Evolutionary conservation across 2,888 invertebrate species (phyloP), one percentile per base, ranked within the genome.

Genomic region (Osmoderma eremita): DNA sequence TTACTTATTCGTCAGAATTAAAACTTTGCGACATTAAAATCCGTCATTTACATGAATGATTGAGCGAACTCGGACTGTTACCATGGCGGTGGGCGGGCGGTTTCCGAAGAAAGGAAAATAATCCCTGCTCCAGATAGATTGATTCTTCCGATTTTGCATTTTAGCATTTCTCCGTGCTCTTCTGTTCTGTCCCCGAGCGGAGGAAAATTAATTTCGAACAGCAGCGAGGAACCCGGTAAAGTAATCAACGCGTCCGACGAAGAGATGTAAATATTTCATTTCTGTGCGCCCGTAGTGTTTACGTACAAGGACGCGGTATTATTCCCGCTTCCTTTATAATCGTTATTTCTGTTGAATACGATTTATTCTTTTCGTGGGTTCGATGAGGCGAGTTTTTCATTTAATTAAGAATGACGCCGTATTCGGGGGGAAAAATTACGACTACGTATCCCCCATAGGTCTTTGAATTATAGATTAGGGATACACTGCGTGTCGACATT

Each of bases 41-140:
- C 78, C 80, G 80, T 80, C 80, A 81, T 81, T 80, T 80, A 80
- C 80, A 81, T 80, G 80, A 81, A 81, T 81, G 81, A 82, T 81
- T 80, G 81, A 81, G 80, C 79, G 79, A 79, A 80, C 75, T 78
- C 79, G 78, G 78, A 79, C 79, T 75, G 78, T 41, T 22, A 15
- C 50, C 36, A 30, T 15, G 36, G 12, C 48, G 42, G 30, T 12
- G 50, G 15, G 13, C 13, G 8, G 50, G 50, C 1, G 30, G 22
- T 15, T 51, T 24, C 15, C 24, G 12, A 6, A 1, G 10, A 18
- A 53, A 54, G 65, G 74, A 77, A 79, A 77, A 80, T 79, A 79
- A 80, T 79, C 79, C 78, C 79, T 79, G 78, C 79, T 79, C 79
- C 77, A 20, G 50, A 54, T 65, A 22, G 53, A 30, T 30, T 30